These are phyloP conservation scores for Ctenodactylus gundi DNA, from an alignment of 2,113 vertebrate genomes.

Conservation along the genomic window DNA sequence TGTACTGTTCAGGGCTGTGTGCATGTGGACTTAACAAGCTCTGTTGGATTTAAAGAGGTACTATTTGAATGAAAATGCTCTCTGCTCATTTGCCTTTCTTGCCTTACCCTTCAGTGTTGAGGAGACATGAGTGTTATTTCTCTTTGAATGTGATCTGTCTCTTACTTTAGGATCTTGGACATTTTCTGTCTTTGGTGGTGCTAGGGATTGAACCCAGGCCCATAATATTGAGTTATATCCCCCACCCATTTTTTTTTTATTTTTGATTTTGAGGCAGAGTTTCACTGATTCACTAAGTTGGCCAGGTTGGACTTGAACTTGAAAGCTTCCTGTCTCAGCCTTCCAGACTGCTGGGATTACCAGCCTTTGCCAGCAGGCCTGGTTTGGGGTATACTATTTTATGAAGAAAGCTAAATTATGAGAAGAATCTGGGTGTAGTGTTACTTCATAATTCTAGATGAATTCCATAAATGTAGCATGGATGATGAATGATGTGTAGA, in stretches of 20 bases:
- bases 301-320: too few relatives aligned
- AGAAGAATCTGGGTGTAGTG: not conserved
- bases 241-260: too few relatives aligned
- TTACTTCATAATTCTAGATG: not conserved
- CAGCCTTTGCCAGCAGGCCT: too few relatives aligned
- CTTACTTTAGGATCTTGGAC: not conserved
- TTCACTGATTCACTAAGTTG: too few relatives aligned
- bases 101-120: not conserved
- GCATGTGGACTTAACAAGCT: not conserved
- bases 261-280: too few relatives aligned
- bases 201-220: too few relatives aligned
- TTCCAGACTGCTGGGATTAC: too few relatives aligned
- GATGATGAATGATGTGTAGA: not conserved
- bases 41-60: not conserved
- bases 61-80: slow-evolving; percentile 41
- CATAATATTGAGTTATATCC: too few relatives aligned
- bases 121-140: not conserved
- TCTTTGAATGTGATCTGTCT: not conserved
- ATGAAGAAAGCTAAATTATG: not conserved
- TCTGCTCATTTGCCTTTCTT: not conserved
- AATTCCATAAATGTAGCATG: not conserved
- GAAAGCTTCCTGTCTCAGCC: too few relatives aligned
- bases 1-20: slow-evolving; percentile 26
- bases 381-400: too few relatives aligned
- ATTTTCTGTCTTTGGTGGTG: too few relatives aligned